Base-by-base conservation (phyloP, 2,888 invertebrate genomes). In the Drosophila mimica region DNA sequence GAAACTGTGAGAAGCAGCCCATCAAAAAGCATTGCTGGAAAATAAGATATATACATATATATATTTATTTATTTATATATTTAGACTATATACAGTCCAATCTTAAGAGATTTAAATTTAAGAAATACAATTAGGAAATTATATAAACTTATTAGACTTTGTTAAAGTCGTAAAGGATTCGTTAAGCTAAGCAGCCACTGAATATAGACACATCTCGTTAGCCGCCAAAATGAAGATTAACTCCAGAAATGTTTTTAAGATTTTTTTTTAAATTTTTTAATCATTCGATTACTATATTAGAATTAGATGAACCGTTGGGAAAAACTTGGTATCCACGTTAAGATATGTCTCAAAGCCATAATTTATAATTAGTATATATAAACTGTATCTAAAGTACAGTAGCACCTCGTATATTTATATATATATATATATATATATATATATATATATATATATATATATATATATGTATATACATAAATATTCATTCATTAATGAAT, bases 1-100 rank as follows among this genome's bases (percentile, higher is more conserved):
- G 28, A 56, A 38, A 56, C 56, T 56, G n/a, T n/a, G 38, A 56
- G 28, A 38, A 56, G 28, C n/a, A 30, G 28, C 7, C 3, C 20
- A 9, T 17, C 9, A n/a, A 28, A 52, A 25, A 17, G 17, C 4
- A 54, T 25, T 25, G 28, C 54, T 36, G 36, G 36, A 9, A 54
- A 0, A 28, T 15, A 2, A 34, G 4, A 34, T 9, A 25, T 17
- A 9, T 6, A 9, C 4, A 34, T 31, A n/a, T n/a, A 3, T 15
- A 1, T 11, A 30, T 17, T 31, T 13, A 31, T 20, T 7, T 17
- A 8, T 34, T 8, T 56, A 34, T 25, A 4, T 28, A n/a, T 34
- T 34, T 53, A 13, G 36, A 36, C 36, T 36, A 36, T 17, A 17
- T 36, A 17, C 17, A 36, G 36, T 36, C 17, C 5, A 6, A 20